These are phyloP conservation scores for Bugula neritina DNA, from an alignment of 2,888 invertebrate species.

Conservation along the genomic window DNA sequence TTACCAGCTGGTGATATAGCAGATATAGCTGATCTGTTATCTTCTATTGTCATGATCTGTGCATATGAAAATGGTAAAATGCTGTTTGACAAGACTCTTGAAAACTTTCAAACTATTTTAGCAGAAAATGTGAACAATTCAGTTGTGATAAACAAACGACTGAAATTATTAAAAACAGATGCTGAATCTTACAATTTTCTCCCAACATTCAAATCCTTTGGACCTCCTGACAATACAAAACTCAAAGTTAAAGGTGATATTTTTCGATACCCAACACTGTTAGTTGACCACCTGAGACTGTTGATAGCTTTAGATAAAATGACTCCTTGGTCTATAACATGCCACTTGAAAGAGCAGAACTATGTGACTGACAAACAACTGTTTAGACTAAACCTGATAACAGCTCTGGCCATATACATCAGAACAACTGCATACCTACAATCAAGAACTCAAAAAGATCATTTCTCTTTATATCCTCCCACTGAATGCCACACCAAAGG, in stretches of 20 bases:
- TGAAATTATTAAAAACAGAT: neutral
- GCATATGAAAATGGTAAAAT: neutral
- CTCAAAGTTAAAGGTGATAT: neutral
- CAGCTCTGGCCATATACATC: constrained; percentile 7
- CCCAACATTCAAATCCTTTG: neutral
- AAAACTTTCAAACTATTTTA: neutral
- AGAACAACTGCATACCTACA: neutral
- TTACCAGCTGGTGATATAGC: too few relatives aligned
- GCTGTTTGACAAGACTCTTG: neutral
- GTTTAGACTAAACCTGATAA: neutral
- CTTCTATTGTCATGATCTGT: neutral
- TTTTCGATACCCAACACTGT: neutral
- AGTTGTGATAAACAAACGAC: neutral
- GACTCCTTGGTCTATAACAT: neutral
- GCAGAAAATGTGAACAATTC: neutral
- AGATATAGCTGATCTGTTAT: neutral
- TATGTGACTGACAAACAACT: neutral
- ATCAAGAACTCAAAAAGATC: neutral
- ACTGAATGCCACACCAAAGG: neutral
- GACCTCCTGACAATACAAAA: neutral
- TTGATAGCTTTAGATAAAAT: neutral
- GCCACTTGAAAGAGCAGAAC: neutral
- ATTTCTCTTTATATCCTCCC: neutral
- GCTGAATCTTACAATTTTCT: neutral
- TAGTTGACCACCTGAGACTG: neutral